Conservation (phyloP, 2,113 vertebrate genomes). For the Odocoileus hemionus region DNA sequence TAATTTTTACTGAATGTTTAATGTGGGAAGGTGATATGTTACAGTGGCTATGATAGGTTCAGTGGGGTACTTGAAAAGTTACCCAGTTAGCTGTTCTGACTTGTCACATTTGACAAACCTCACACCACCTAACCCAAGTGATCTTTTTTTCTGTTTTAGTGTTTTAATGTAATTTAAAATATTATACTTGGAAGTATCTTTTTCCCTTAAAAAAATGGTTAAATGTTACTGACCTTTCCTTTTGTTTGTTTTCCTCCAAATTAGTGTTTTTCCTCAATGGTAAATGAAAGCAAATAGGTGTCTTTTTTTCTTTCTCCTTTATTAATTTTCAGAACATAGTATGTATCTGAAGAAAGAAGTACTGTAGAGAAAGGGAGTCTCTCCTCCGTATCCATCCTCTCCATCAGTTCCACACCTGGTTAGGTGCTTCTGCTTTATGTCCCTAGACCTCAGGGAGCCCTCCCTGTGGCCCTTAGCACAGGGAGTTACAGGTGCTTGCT, state of each 20-base stretch:
- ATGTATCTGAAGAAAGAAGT: not conserved
- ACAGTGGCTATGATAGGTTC: not conserved
- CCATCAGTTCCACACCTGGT: not conserved
- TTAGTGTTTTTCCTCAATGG: not conserved
- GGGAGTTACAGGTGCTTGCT: not conserved
- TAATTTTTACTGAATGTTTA: conserved; percentile 43
- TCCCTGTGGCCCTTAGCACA: not conserved
- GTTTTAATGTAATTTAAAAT: conserved; percentile 20
- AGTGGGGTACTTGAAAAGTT: not conserved
- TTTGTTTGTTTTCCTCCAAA: not conserved
- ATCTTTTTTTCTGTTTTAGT: not conserved
- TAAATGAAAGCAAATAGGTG: not conserved
- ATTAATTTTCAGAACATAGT: conserved; percentile 28
- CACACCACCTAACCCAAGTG: not conserved
- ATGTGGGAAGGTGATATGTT: conserved; percentile 3
- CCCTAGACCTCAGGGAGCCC: not conserved
- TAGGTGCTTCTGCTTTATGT: not conserved
- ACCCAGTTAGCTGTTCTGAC: not conserved
- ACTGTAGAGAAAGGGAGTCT: not conserved
- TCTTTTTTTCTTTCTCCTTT: not conserved
- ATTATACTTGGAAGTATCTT: not conserved
- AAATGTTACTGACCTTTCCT: not conserved
- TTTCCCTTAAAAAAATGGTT: not conserved
- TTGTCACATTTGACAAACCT: not conserved
- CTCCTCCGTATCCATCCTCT: not conserved